Base-by-base conservation (phyloP, 2,797 vertebrate species). In the Pyrocephalus nanus region DNA sequence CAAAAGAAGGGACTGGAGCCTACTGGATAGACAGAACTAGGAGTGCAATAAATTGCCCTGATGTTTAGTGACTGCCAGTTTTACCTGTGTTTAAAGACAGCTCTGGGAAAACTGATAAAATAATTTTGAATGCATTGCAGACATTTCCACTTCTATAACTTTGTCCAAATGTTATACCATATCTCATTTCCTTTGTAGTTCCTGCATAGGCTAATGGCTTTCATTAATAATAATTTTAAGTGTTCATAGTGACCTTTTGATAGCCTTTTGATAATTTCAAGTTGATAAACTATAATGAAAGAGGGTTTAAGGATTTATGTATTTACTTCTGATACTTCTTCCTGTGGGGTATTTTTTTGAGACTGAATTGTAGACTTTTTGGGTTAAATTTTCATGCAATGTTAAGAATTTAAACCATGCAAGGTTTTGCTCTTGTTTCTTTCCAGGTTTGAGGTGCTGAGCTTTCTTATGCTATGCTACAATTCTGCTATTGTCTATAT, bases 381-480 rank as follows among this genome's bases (percentile, higher is more conserved):
- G 4, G 51, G 27, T 88, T 64, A 42, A 45, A 45, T 85, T 70
- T 66, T 60, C 29, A 9, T 55, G 43, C 40, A 81, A 53, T 86
- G 47, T 15, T 64, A 86, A 67, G 29, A 67, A 82, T 45, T 86
- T 43, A 86, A 67, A 57, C 55, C 32, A 43, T 72, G 27, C 25
- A 50, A 57, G 21, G 25, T 93, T 77, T 86, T 93, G 29, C 36
- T 81, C 26, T 79, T 94, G 45, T 96, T 50, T 95, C 76, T 88
- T 84, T 85, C 29, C 89, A 99, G 99, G 97, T 99, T 99, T 96
- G 99, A 99, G 97, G 99, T 99, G 94, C 97, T 99, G 96, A 99
- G 99, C 97, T 99, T 99, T 98, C 99, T 99, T 83, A 99, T 99
- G 99, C 97, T 99, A 86, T 99, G 99, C 96, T 99, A 99, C 97